Base-by-base conservation (phyloP, 2,113 vertebrate genomes). In the Felis chaus region DNA sequence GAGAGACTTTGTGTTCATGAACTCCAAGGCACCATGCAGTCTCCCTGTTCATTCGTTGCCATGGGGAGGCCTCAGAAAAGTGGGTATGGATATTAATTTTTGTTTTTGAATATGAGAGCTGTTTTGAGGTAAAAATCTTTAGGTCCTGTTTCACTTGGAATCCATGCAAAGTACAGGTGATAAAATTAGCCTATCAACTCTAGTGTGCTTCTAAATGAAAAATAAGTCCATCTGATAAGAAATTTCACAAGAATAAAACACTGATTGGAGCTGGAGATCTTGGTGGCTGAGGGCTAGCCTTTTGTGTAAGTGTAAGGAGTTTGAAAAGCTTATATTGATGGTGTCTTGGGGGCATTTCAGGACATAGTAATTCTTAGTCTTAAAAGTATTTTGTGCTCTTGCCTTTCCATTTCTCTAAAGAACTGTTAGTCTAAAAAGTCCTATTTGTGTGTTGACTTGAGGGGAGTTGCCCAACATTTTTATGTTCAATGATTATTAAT, bases 261-360 rank as follows among this genome's bases (percentile, higher is more conserved):
- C 78, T 73, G n/a, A 69, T 7, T 13, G 1, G 41, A 82, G 33
- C 2, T 85, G 8, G 65, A 65, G 78, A 39, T 78, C 33, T 29
- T 41, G 41, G 45, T 82, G 57, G 18, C 33, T 41, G 10, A n/a
- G 23, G 33, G 27, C 57, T 91, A 71, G 31, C 19, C 82, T 92
- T 96, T 65, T 45, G 50, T 76, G 10, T 69, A 65, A 86, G n/a
- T 63, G 31, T 31, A 68, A 78, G 19, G 74, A 85, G 33, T 84
- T 78, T 73, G 83, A 31, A 93, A 90, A 66, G 79, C 27, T 92
- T 4, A 10, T 33, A 48, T 36, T 57, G 39, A 66, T 61, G 85
- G 73, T 45, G 16, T 63, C 81, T 86, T 13, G 41, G 93, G 93
- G 69, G n/a, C 65, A 66, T 97, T 91, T 94, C 36, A 89, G 87